phyloP scores from a whole-genome alignment of 2,113 vertebrate species.

The Charadrius vociferus region DNA sequence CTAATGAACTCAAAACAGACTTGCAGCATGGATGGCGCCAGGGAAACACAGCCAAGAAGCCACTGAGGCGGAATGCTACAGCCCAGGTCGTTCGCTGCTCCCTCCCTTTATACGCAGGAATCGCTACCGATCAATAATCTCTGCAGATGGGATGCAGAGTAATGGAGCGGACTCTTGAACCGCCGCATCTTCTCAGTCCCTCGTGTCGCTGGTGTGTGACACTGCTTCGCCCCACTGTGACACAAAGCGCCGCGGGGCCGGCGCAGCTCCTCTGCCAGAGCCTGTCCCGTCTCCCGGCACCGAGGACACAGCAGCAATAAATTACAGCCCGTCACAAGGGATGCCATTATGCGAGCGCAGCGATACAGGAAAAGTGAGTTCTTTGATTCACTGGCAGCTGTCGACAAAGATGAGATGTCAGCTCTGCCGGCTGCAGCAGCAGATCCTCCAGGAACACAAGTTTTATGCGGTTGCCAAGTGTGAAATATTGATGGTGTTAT shows the following conservation, averaged over 20 bases:
- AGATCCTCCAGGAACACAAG: not conserved
- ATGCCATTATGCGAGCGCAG: rapidly evolving
- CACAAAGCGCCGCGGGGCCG: not conserved
- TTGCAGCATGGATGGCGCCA: rapidly evolving
- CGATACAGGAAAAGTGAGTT: not conserved
- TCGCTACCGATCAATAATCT: rapidly evolving
- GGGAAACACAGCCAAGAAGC: not conserved
- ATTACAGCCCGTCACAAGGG: not conserved
- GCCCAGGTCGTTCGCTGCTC: rapidly evolving
- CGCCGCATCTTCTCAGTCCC: rapidly evolving
- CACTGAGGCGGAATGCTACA: not conserved
- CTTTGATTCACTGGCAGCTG: not conserved
- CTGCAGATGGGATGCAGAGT: rapidly evolving
- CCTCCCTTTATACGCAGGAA: not conserved
- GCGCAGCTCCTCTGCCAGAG: not conserved
- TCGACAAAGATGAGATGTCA: not conserved
- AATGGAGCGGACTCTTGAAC: not conserved
- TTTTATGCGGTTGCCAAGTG: not conserved
- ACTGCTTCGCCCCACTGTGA: not conserved
- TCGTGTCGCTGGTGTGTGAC: rapidly evolving
- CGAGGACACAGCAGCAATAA: rapidly evolving
- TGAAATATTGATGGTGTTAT: not conserved
- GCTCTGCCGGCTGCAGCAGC: not conserved
- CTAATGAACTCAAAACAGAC: rapidly evolving
- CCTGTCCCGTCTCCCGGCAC: not conserved